Base-by-base conservation (phyloP, 2,113 vertebrate genomes). In the Otus sunia region DNA sequence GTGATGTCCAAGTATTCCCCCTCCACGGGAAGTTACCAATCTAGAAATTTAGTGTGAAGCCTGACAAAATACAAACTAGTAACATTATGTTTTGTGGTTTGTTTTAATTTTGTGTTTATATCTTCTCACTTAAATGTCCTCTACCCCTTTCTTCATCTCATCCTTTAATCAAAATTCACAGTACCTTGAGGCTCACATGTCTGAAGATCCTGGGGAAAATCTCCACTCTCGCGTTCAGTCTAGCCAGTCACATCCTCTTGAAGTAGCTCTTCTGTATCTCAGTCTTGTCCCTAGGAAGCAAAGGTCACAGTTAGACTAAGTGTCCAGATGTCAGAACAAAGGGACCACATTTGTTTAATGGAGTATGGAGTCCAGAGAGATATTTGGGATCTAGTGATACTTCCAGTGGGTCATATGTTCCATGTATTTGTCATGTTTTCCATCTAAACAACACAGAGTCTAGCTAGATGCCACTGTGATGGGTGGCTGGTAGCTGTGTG, bases 321-420 rank as follows among this genome's bases (percentile, higher is more conserved):
- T 15, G 47, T 95, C 89, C 89, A 85, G 66, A 94, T 73, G 80
- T 85, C 77, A 88, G 68, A 96, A 92, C 74, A 91, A 92, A 96
- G 74, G 74, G 41, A 92, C 63, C 67, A 36, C 74, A 78, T 86
- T 94, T 95, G 87, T 84, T 88, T 91, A 95, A 96, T 91, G 74
- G 80, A 89, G 34, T 72, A 66, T 89, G 58, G 84, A 87, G 73
- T 47, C 86, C n/a, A 62, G 86, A 85, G 90, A 96, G 69, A 43
- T 74, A 74, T 88, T 92, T 76, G 62, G 77, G 81, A 88, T 85
- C 50, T 41, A 90, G 25, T 59, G 94, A 91, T 95, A 75, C 41
- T 75, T 96, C 87, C 90, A 81, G 2, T n/a, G 71, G 81, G 93
- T 93, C 63, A 11, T 52, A 45, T 21, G 34, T 63, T 80, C 53